Conservation (phyloP, 2,113 vertebrate genomes). For the Australoheros scitulus region DNA sequence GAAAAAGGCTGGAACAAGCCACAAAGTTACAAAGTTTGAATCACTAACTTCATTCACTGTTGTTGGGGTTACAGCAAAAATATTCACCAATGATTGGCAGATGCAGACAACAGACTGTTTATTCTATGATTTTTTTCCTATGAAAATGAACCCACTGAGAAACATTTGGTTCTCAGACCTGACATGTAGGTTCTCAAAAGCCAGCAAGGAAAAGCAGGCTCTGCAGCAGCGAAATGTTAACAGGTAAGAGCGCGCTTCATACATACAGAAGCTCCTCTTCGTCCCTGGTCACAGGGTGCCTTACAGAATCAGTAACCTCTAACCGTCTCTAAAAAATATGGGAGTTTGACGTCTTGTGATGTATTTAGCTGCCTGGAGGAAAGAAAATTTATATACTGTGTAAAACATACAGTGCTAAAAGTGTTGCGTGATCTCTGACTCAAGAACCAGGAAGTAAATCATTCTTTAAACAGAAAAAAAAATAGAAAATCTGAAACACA, state of each 20-base stretch:
- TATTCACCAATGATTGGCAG: not conserved
- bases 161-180: not conserved
- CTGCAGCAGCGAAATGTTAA: not conserved
- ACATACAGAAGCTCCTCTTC: not conserved
- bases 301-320: not conserved
- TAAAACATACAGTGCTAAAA: too few species aligned
- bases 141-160: not conserved
- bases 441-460: not conserved
- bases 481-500: too few species aligned
- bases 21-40: not conserved
- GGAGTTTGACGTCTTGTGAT: not conserved
- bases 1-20: not conserved
- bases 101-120: not conserved
- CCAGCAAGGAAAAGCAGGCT: not conserved
- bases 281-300: too few species aligned
- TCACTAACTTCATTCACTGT: accelerated
- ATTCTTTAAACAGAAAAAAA: not conserved
- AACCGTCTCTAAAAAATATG: not conserved
- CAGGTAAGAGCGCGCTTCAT: not conserved
- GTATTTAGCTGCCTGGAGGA: not conserved
- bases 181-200: not conserved
- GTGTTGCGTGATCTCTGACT: too few species aligned
- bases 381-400: not conserved
- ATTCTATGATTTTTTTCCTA: not conserved
- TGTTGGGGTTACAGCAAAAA: not conserved